Evolutionary conservation across 2,888 invertebrate species (phyloP), one percentile per base, ranked within the genome.

Genomic region (Sialis lutaria): DNA sequence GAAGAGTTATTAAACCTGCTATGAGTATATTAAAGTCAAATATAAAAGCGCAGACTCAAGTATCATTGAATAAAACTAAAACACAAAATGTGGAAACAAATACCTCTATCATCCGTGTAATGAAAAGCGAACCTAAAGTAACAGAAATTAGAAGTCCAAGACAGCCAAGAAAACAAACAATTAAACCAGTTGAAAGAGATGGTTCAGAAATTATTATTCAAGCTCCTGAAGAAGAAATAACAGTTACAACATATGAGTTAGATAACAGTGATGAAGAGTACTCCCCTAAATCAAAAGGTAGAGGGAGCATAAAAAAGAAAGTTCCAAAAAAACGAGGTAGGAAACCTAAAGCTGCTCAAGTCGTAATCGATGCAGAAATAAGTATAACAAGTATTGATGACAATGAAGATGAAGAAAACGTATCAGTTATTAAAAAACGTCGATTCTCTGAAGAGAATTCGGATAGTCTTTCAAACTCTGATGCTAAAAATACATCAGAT

Each of bases 131-230:
- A 31, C 40, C 6, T 9, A 34, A 39, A 10, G 33, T 8, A 9
- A 32, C n/a, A 22, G 33, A 40, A n/a, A 47, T 22, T 35, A 42
- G 33, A 34, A 37, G 13, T n/a, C 35, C 34, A 10, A 22, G 64
- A 45, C 53, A 64, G 42, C 67, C 67, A 1, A 56, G 67, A 32
- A 67, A 67, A 51, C 67, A 67, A 53, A 56, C 61, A 46, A 65
- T 67, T 10, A 62, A 60, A 53, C 64, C 64, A 4, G 57, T 63
- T n/a, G 54, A 58, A 45, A 58, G 62, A 12, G 53, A 55, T 13
- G 53, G 55, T 6, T 60, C 62, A 45, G 65, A 65, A 51, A 64
- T 65, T 52, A 64, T 65, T 42, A 61, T 51, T 33, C 50, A 50
- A 40, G 45, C 48, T 4, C 42, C 47, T 6, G 42, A 42, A 7